Evolutionary conservation across 2,113 vertebrate species (phyloP), one percentile per base, ranked within the genome.

Genomic region (Ictalurus punctatus): DNA sequence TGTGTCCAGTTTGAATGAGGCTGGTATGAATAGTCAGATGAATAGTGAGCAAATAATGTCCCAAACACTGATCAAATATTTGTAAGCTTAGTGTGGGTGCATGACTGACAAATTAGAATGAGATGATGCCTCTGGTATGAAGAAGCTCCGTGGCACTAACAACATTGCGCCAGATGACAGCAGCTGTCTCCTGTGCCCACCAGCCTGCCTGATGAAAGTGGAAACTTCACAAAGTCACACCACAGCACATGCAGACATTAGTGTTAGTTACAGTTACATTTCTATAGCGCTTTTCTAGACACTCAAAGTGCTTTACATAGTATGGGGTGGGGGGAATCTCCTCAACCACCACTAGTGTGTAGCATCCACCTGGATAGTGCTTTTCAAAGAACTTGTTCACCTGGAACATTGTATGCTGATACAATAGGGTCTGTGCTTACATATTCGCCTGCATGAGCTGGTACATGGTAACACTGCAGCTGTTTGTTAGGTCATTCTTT

Each of bases 101-200:
- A 76, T 89, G 91, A 93, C 87, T 93, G 90, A 92, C 89, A 91
- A 67, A 83, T 71, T 83, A 74, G 67, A 81, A 91, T 91, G 87
- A 90, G 90, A 88, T 89, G 87, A 89, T 67, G 80, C 87, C 87
- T 87, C 86, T 85, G 87, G 90, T 81, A 86, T 79, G 48, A 44
- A 85, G 71, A 34, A 48, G 67, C 76, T 88, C 73, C 48, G 71
- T 80, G 37, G 65, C 59, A 74, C 63, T 87, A 89, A 90, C 87
- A 84, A 87, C 89, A 78, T 79, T 69, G 63, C 17, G 13, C 30
- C 88, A 84, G 67, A 80, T 84, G 84, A 85, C 91, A 88, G 52
- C 48, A 58, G 54, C 52, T 37, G 79, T 79, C 78, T 86, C 71
- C 71, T 48, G 82, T 87, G 85, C 71, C 85, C 87, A 54, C 74